These are phyloP conservation scores for Stegophylla sp. DNA, from an alignment of 2,888 invertebrate species.

Conservation along the genomic window DNA sequence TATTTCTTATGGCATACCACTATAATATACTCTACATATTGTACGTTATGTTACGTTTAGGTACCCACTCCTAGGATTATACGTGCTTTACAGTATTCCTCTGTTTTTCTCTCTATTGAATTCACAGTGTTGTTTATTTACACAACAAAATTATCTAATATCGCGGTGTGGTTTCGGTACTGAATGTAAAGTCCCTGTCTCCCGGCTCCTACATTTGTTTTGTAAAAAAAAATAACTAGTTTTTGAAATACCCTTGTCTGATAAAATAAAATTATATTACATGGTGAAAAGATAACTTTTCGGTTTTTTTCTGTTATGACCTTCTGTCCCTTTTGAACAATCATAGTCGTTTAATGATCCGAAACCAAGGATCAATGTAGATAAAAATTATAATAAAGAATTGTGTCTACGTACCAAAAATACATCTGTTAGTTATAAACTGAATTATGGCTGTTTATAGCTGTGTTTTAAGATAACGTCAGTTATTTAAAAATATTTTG, in stretches of 20 bases:
- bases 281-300: slow-evolving; percentile 5
- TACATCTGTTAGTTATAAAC: no score
- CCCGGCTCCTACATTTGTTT: not conserved
- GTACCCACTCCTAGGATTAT: not conserved
- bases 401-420: not conserved
- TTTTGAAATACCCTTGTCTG: no score
- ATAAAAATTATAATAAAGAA: not conserved
- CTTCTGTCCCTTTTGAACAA: not conserved
- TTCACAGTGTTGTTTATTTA: not conserved
- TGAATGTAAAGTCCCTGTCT: no score
- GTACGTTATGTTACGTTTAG: not conserved
- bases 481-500: no score
- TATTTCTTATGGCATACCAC: no score
- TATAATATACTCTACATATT: not conserved
- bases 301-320: not conserved
- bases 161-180: no score
- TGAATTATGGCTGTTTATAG: no score
- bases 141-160: no score
- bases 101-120: not conserved
- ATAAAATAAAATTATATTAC: not conserved
- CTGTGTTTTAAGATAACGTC: no score
- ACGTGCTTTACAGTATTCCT: not conserved
- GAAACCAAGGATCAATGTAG: not conserved
- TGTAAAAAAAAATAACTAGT: no score
- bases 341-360: not conserved